Conservation (phyloP, 2,888 invertebrate genomes). For the Spatulosminthurus flaviceps region DNA sequence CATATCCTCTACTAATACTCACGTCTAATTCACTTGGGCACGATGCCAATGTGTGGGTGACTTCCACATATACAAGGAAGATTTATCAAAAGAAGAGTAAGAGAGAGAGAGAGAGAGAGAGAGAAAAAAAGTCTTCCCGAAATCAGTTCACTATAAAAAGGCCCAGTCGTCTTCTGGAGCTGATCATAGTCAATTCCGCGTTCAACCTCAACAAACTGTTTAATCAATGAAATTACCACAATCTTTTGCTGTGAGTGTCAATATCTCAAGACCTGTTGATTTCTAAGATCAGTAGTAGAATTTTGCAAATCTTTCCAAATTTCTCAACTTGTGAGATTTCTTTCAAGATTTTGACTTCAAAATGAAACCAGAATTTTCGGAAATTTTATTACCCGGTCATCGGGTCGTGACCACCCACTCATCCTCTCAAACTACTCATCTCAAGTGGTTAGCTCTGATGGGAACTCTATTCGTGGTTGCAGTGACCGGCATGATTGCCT, state of each 20-base stretch:
- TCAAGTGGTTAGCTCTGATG: constrained; percentile 55
- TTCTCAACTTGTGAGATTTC: no score
- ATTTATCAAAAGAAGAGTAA: constrained; percentile 37
- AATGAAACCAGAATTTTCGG: constrained; percentile 62
- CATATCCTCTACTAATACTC: constrained; percentile 3
- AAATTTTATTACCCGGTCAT: constrained; percentile 56
- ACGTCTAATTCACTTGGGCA: constrained; percentile 42
- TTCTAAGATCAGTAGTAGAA: no score
- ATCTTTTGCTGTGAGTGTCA: not conserved
- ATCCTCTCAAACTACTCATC: constrained; percentile 29
- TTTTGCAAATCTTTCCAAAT: no score
- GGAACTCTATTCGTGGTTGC: constrained; percentile 54
- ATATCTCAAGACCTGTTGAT: no score
- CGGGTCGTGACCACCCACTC: constrained; percentile 41
- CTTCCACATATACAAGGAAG: constrained; percentile 28
- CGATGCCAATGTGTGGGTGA: constrained; percentile 56
- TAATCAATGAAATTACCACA: not conserved
- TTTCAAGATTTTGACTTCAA: not conserved
- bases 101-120: constrained; percentile 25
- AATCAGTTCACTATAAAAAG: constrained; percentile 41
- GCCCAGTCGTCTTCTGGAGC: constrained; percentile 24
- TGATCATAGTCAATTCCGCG: constrained; percentile 36
- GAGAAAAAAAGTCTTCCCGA: constrained; percentile 39
- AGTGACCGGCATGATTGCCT: constrained; percentile 52
- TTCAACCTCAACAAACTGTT: constrained; percentile 1